Conservation (phyloP, 1,140 invertebrate genomes). For the Uloborus diversus region DNA sequence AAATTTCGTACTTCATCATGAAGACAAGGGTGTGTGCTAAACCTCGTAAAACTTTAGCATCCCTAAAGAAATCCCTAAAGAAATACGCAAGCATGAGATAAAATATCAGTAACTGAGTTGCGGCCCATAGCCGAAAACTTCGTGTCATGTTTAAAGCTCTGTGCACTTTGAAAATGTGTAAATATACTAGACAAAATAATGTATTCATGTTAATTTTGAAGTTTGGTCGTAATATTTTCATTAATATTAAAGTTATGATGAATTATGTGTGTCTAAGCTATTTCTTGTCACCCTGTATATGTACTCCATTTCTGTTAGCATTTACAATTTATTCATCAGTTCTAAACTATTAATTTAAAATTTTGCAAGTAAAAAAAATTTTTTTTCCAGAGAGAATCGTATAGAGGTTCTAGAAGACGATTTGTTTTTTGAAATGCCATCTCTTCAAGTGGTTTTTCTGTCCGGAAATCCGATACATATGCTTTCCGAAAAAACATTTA, state of each 20-base stretch:
- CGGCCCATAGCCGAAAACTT: no score
- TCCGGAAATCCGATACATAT: conserved; percentile 15
- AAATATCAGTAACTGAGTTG: no score
- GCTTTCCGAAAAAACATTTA: conserved; percentile 5
- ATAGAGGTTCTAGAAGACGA: background rate
- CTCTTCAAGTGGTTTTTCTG: background rate
- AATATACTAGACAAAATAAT: background rate
- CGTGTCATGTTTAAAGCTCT: no score
- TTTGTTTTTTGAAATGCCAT: conserved; percentile 32
- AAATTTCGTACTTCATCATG: no score
- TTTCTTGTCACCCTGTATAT: background rate
- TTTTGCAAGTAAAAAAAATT: background rate
- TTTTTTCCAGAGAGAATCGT: conserved; percentile 18
- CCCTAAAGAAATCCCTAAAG: no score
- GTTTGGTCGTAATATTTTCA: background rate
- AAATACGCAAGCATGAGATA: no score
- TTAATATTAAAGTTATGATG: background rate
- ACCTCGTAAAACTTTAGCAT: no score
- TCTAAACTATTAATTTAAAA: background rate
- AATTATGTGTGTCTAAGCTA: background rate
- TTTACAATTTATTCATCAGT: background rate
- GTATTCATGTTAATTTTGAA: background rate
- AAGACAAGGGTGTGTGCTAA: no score
- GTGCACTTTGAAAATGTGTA: no score
- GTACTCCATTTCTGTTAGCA: background rate